phyloP scores from a whole-genome alignment of 1,140 invertebrate genomes.

The Drosophila lacertosa region DNA sequence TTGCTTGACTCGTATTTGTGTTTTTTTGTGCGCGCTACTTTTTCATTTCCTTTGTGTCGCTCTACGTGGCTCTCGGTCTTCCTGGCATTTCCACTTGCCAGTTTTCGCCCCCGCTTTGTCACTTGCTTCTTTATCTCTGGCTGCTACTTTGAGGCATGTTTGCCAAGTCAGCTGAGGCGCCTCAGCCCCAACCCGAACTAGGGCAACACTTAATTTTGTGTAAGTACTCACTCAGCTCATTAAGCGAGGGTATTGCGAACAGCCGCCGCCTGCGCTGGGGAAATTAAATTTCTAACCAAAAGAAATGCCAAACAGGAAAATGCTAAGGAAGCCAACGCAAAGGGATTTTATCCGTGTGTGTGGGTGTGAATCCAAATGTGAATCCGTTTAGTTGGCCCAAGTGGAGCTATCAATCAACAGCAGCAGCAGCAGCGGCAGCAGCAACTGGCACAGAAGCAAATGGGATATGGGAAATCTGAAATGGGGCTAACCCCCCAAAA shows the following conservation, averaged over 20 bases:
- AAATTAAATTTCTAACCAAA: slow-evolving; percentile 71
- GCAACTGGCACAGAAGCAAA: slow-evolving; percentile 21
- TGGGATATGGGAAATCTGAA: no score
- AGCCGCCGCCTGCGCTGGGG: slow-evolving; percentile 43
- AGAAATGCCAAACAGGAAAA: slow-evolving; percentile 43
- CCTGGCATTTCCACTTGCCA: not conserved
- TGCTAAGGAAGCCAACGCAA: slow-evolving; percentile 22
- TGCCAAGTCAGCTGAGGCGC: slow-evolving; percentile 69
- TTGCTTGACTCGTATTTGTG: slow-evolving; percentile 63
- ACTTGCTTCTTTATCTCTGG: slow-evolving; percentile 6
- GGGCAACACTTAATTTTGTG: slow-evolving; percentile 83
- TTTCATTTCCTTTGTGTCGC: slow-evolving; percentile 78
- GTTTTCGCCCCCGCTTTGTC: slow-evolving; percentile 16
- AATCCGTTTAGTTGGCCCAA: slow-evolving; percentile 68
- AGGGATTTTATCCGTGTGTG: slow-evolving; percentile 25
- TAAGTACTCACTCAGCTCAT: slow-evolving; percentile 83
- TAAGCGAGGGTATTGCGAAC: slow-evolving; percentile 54
- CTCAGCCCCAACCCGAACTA: slow-evolving; percentile 49
- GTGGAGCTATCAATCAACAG: slow-evolving; percentile 67
- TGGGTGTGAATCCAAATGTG: slow-evolving; percentile 19
- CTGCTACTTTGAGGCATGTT: slow-evolving; percentile 55
- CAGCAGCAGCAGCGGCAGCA: slow-evolving; percentile 22
- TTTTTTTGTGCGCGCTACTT: slow-evolving; percentile 56
- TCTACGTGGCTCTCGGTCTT: not conserved
- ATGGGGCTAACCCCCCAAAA: not conserved